A percentile compares a stretch with the other conserved stretches of the same genome.
These are phyloP conservation scores for Fragum whitleyi DNA, from an alignment of 2,888 invertebrate genomes.

Conservation along the genomic window DNA sequence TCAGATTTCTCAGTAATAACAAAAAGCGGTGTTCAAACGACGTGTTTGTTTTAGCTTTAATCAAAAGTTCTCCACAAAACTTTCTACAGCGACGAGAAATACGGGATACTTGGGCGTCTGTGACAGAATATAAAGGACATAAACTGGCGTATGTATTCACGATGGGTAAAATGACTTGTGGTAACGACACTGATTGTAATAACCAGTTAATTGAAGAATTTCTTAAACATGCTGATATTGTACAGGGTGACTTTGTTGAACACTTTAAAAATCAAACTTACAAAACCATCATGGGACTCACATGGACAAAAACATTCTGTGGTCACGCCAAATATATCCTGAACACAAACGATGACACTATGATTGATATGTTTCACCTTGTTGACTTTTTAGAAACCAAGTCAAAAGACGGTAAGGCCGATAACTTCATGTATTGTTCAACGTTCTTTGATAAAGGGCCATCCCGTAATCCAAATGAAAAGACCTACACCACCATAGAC, in stretches of 20 bases:
- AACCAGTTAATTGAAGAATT: slow-evolving; percentile 50
- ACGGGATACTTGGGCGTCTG: slow-evolving; percentile 67
- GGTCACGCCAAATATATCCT: slow-evolving; percentile 77
- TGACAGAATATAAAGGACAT: slow-evolving; percentile 36
- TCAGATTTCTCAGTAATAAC: slow-evolving; percentile 37
- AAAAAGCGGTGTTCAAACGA: slow-evolving; percentile 28
- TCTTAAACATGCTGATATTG: slow-evolving; percentile 60
- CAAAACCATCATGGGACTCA: slow-evolving; percentile 78
- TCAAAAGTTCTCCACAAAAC: slow-evolving; percentile 59
- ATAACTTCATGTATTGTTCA: slow-evolving; percentile 68
- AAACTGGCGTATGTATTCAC: slow-evolving; percentile 48
- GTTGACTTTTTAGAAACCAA: slow-evolving; percentile 78
- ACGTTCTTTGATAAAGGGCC: slow-evolving; percentile 56
- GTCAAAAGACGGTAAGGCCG: not conserved
- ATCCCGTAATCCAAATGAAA: slow-evolving; percentile 54
- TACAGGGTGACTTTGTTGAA: slow-evolving; percentile 79
- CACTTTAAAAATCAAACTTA: slow-evolving; percentile 81
- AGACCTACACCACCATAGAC: slow-evolving; percentile 65
- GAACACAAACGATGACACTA: slow-evolving; percentile 83
- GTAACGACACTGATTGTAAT: slow-evolving; percentile 18
- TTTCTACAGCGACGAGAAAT: slow-evolving; percentile 51
- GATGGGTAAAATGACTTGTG: slow-evolving; percentile 38
- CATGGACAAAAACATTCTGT: slow-evolving; percentile 80
- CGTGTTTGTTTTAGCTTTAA: slow-evolving; percentile 49
- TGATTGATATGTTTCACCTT: slow-evolving; percentile 86